Conservation (phyloP, 2,888 invertebrate species). For the Eurytoma adleriae region DNA sequence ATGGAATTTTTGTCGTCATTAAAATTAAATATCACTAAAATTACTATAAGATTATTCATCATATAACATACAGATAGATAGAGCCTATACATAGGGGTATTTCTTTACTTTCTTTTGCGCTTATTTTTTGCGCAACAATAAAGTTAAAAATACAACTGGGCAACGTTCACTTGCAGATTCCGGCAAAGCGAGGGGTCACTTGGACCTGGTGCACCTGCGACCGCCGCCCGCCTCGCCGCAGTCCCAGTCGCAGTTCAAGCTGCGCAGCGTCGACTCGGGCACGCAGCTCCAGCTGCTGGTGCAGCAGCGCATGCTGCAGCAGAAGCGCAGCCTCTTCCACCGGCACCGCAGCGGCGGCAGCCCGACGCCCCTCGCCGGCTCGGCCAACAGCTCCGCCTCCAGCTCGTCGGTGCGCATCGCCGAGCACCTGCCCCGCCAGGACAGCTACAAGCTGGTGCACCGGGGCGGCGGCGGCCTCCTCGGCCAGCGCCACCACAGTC, state of each 20-base stretch:
- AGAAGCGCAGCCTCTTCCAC: conserved; percentile 81
- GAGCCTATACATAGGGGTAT: no score
- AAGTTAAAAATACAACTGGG: no score
- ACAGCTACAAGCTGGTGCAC: conserved; percentile 92
- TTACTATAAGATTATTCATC: no score
- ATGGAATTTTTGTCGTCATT: no score
- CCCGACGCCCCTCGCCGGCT: conserved; percentile 66
- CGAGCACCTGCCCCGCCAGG: conserved; percentile 88
- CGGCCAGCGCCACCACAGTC: conserved; percentile 62
- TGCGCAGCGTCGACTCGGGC: conserved; percentile 66
- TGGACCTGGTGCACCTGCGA: conserved; percentile 71
- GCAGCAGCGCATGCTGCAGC: conserved; percentile 90
- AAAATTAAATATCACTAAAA: no score
- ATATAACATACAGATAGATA: no score
- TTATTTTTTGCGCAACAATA: no score
- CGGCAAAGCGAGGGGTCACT: conserved; percentile 71
- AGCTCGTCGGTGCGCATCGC: conserved; percentile 47
- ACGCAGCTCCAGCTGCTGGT: conserved; percentile 88
- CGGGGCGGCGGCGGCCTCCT: conserved; percentile 89
- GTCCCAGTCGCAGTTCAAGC: conserved; percentile 67
- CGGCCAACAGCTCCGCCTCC: conserved; percentile 53
- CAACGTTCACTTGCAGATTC: conserved; percentile 60
- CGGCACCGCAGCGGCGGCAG: conserved; percentile 69
- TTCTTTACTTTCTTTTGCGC: no score
- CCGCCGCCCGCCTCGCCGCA: conserved; percentile 69